Base-by-base conservation (phyloP, 2,888 invertebrate species). In the Scaptomyza flava region DNA sequence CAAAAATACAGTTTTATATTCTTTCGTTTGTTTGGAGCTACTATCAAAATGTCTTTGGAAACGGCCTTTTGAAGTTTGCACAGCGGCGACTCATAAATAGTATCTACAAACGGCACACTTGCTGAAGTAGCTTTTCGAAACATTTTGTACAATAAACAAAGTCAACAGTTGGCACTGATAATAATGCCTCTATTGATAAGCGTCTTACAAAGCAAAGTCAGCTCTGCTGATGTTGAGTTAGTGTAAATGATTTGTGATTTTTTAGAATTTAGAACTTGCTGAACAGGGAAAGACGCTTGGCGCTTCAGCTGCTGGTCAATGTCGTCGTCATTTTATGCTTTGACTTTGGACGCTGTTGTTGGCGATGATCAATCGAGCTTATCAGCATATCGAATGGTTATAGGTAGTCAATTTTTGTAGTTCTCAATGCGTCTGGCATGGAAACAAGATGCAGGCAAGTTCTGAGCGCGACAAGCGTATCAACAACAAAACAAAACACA, bases 61-160 rank as follows among this genome's bases (percentile, higher is more conserved):
- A 23, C 27, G 5, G 27, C 38, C 12, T 58, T 46, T 31, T 31
- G 31, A 31, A 54, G 46, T 56, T 65, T 56, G 36, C 51, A 8
- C 48, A 38, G 27, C 20, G 51, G 52, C 2, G 30, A 8, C 41
- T 52, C 54, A 62, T 72, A 68, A 68, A 71, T 46, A 57, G 72
- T 57, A 54, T 47, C 48, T 38, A 57, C 27, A 9, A 8, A 17
- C 46, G 42, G 20, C 41, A 45, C 52, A 62, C 6, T 8, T 48
- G 23, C 67, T 78, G 75, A 65, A 66, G 72, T 69, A 68, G 76
- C 76, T 47, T 60, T 33, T 60, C 52, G 34, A 48, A 51, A 46
- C 59, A 34, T 53, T 71, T 82, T 86, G 81, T 79, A 86, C 72
- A 72, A 84, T 63, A 60, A 69, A 79, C 27, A 27, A 45, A 64